A percentile compares a stretch with the other conserved stretches of the same genome.
Conservation (phyloP, 1,140 invertebrate species). For the Aphelinus certus region DNA sequence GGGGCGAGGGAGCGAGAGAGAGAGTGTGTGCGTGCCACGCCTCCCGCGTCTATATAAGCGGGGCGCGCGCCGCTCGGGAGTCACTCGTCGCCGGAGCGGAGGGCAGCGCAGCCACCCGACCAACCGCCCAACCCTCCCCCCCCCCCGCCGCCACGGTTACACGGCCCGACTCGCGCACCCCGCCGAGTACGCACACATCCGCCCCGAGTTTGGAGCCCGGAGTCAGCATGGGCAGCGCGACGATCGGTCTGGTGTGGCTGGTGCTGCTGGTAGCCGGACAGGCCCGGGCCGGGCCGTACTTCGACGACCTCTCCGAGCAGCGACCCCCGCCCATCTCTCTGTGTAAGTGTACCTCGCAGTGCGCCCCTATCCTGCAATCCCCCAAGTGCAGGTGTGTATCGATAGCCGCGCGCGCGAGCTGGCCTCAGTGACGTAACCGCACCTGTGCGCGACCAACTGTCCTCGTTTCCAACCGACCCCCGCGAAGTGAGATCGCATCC, state of each 20-base stretch:
- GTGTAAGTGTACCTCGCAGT: neutral
- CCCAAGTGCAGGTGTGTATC: too few relatives aligned
- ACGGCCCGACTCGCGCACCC: neutral
- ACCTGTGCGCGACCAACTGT: neutral
- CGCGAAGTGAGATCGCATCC: too few relatives aligned
- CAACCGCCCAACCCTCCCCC: neutral
- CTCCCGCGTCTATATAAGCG: conserved; percentile 58
- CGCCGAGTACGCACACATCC: neutral
- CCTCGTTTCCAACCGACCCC: neutral
- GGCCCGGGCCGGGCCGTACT: conserved; percentile 41
- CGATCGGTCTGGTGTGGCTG: conserved; percentile 40
- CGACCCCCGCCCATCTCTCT: neutral
- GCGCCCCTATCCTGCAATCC: too few relatives aligned
- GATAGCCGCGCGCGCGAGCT: too few relatives aligned
- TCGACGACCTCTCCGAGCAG: conserved; percentile 43
- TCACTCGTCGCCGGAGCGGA: conserved; percentile 44
- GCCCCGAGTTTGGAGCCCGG: neutral
- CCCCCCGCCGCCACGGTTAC: neutral
- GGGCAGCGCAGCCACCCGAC: conserved; percentile 38
- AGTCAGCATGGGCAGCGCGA: neutral
- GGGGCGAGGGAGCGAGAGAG: conserved; percentile 44
- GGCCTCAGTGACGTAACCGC: neutral
- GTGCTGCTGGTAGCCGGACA: conserved; percentile 34
- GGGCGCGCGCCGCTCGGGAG: conserved; percentile 40
- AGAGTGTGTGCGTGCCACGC: conserved; percentile 47